These are phyloP conservation scores for Callitettix versicolor DNA, from an alignment of 1,140 invertebrate genomes.

Conservation along the genomic window DNA sequence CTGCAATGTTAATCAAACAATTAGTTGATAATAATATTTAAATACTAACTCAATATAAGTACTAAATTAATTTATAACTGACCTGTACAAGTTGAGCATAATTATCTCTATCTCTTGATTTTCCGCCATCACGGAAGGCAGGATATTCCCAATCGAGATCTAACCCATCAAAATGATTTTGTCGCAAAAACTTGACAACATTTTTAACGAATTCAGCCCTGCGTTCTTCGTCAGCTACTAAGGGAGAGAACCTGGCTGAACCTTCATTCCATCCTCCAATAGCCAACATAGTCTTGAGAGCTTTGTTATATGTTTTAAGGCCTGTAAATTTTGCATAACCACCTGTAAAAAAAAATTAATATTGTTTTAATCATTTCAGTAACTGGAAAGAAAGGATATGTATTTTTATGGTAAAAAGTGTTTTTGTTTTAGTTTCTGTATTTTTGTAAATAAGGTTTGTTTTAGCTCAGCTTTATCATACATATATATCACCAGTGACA, in stretches of 20 bases:
- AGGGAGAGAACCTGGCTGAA: slow-evolving; percentile 74
- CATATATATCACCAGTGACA: too few species aligned
- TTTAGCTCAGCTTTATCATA: too few species aligned
- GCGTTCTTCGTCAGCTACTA: slow-evolving; percentile 65
- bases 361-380: too few species aligned
- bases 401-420: too few species aligned
- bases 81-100: slow-evolving; percentile 81
- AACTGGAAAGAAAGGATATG: too few species aligned
- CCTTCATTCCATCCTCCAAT: slow-evolving; percentile 97
- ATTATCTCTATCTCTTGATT: slow-evolving; percentile 78
- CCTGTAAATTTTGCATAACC: slow-evolving; percentile 92
- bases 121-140: slow-evolving; percentile 79
- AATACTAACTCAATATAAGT: too few species aligned
- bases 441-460: too few species aligned
- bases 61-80: too few species aligned
- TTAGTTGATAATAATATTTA: too few species aligned
- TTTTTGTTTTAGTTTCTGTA: too few species aligned
- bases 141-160: slow-evolving; percentile 97
- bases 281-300: slow-evolving; percentile 81
- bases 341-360: slow-evolving; percentile 44
- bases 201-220: slow-evolving; percentile 77
- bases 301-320: slow-evolving; percentile 86
- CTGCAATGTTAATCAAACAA: too few species aligned
- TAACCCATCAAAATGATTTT: slow-evolving; percentile 90
- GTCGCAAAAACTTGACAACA: slow-evolving; percentile 74